Conservation (phyloP, 2,113 vertebrate genomes). For the Mesitornis unicolor region DNA sequence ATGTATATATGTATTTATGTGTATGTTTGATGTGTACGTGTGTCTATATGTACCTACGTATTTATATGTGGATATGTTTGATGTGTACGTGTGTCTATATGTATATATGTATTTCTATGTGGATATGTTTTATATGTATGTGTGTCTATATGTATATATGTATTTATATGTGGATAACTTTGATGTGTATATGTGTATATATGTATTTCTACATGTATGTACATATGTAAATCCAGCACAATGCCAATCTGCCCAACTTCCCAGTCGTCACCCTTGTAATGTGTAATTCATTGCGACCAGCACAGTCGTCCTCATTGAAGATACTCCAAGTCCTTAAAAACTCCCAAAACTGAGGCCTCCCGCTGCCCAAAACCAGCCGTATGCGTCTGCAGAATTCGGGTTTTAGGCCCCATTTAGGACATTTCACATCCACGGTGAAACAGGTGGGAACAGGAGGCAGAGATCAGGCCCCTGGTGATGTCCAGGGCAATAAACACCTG, state of each 20-base stretch:
- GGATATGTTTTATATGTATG: too few species aligned
- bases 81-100: too few species aligned
- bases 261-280: not conserved
- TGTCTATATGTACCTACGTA: too few species aligned
- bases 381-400: not conserved
- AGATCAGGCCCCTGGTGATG: not conserved
- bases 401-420: not conserved
- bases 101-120: too few species aligned
- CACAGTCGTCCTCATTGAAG: not conserved
- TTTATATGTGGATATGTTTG: too few species aligned
- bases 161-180: too few species aligned
- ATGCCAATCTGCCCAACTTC: not conserved
- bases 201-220: too few species aligned
- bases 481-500: not conserved
- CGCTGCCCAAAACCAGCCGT: not conserved
- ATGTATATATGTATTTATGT: too few species aligned
- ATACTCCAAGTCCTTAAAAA: not conserved
- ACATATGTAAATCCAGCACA: not conserved
- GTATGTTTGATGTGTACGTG: too few species aligned
- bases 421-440: not conserved
- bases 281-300: accelerated
- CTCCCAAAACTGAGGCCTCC: not conserved
- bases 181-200: too few species aligned
- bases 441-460: not conserved
- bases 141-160: too few species aligned